phyloP scores from a whole-genome alignment of 2,113 vertebrate species.

The Protomyctophum bolini region DNA sequence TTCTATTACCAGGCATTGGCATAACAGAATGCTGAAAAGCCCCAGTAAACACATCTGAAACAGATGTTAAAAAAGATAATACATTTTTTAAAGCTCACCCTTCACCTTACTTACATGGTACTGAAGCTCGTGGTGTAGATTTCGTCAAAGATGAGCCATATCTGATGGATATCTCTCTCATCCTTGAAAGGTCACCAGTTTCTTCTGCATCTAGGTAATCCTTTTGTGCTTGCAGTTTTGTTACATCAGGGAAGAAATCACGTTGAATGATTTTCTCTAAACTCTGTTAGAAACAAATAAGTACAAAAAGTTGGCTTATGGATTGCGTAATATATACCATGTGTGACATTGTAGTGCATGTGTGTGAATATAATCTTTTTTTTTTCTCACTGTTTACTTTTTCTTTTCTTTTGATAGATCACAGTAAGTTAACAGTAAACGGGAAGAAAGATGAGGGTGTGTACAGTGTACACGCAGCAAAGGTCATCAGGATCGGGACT shows the following conservation, averaged over 20 bases:
- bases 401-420: no score
- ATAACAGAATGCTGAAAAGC: no score
- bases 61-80: background rate
- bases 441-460: no score
- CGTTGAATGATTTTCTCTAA: conserved; percentile 94
- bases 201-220: conserved; percentile 97
- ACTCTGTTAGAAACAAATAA: conserved; percentile 69
- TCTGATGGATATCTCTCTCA: conserved; percentile 95
- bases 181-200: conserved; percentile 89
- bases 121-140: conserved; percentile 83
- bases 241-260: conserved; percentile 96
- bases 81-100: background rate
- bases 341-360: no score
- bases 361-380: no score
- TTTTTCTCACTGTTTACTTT: no score
- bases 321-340: no score
- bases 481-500: no score
- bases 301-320: background rate
- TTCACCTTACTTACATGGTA: conserved; percentile 83
- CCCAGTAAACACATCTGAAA: no score
- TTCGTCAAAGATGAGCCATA: conserved; percentile 88
- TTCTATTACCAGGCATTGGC: background rate
- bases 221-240: conserved; percentile 91
- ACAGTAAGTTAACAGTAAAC: no score
- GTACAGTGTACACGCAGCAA: no score